Evolutionary conservation across 2,797 vertebrate genomes (phyloP).

Genomic region (Harpagifer antarcticus): DNA sequence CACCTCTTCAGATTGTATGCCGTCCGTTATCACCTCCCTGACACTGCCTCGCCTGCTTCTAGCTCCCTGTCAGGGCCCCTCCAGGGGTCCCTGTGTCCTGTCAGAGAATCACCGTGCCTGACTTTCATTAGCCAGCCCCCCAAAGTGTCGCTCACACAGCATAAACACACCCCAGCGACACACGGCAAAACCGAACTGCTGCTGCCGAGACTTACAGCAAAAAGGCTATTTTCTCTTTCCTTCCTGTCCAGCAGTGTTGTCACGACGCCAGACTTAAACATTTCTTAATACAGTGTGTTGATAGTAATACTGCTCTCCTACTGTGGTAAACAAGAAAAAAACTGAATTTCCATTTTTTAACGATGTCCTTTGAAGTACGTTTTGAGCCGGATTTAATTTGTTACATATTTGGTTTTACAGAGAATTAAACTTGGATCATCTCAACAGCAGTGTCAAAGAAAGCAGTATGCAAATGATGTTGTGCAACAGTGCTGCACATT

Average conservation of each 20-base stretch:
- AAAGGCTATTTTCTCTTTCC: slow-evolving; percentile 26
- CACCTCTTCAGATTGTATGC: slow-evolving; percentile 36
- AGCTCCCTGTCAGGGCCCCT: slow-evolving; percentile 55
- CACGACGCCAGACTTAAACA: slow-evolving; percentile 5
- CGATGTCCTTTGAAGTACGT: neutral
- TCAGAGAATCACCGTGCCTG: slow-evolving; percentile 70
- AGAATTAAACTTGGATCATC: slow-evolving; percentile 5
- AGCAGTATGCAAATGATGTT: neutral
- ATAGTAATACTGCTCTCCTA: neutral
- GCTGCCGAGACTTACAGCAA: slow-evolving; percentile 35
- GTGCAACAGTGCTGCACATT: slow-evolving; percentile 18
- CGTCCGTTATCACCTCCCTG: slow-evolving; percentile 52
- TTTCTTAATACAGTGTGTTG: neutral
- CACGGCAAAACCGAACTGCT: slow-evolving; percentile 34
- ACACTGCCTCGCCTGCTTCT: slow-evolving; percentile 48
- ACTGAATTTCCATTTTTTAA: neutral
- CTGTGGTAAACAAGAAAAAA: neutral
- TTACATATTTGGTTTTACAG: slow-evolving; percentile 1
- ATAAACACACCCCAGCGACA: slow-evolving; percentile 61
- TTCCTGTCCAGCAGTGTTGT: slow-evolving; percentile 35
- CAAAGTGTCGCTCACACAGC: slow-evolving; percentile 68
- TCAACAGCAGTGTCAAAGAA: slow-evolving; percentile 5
- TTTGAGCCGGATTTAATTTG: neutral
- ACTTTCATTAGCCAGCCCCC: slow-evolving; percentile 79
- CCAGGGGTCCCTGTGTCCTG: slow-evolving; percentile 71